phyloP scores from a whole-genome alignment of 2,888 invertebrate genomes.

The Dynastes maya region DNA sequence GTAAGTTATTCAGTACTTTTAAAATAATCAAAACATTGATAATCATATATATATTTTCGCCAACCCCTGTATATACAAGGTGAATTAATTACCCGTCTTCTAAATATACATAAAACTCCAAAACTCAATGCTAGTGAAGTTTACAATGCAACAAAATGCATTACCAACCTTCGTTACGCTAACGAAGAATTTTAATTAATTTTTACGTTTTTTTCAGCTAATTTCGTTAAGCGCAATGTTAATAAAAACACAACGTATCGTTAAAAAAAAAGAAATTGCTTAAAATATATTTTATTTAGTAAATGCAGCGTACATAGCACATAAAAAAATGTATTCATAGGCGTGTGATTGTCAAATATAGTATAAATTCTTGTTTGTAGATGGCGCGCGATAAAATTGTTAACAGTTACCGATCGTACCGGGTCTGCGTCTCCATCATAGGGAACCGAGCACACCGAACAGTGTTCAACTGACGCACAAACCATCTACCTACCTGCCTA shows the following conservation, averaged over 20 bases:
- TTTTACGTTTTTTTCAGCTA: no score
- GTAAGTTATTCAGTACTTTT: no score
- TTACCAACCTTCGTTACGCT: no score
- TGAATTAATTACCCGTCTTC: no score
- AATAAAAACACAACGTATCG: no score
- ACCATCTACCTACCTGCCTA: constrained; percentile 37
- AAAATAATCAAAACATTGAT: no score
- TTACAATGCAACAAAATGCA: no score
- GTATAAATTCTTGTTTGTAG: constrained; percentile 44
- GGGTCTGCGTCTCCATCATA: constrained; percentile 24
- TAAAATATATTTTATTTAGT: not conserved
- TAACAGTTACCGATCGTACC: constrained; percentile 44
- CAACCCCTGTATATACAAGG: no score
- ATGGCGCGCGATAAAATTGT: constrained; percentile 40
- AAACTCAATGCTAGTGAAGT: not conserved
- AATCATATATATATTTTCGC: no score
- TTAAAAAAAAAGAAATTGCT: no score
- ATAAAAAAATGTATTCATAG: not conserved
- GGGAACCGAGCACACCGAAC: constrained; percentile 23
- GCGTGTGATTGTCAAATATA: constrained; percentile 31
- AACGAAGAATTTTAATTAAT: no score
- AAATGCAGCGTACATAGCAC: not conserved
- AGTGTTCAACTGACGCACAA: constrained; percentile 42
- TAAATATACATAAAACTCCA: constrained; percentile 20
- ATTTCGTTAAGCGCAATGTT: no score